phyloP scores from a whole-genome alignment of 2,113 vertebrate genomes.

The Scalopus aquaticus region DNA sequence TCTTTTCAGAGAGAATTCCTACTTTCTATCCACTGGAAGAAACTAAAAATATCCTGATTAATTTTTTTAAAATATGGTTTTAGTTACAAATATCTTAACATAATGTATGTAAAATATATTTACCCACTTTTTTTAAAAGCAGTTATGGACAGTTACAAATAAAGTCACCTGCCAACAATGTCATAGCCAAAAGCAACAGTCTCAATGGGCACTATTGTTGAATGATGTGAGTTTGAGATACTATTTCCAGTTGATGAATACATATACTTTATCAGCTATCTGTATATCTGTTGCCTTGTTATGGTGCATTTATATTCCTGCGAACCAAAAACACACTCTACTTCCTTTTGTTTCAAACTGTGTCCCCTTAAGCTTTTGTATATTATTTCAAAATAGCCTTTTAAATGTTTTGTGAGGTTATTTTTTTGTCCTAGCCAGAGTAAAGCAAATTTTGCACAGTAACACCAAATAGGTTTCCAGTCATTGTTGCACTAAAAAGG shows the following conservation, averaged over 20 bases:
- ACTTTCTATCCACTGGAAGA: not conserved
- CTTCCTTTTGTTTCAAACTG: conserved; percentile 52
- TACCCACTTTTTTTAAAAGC: not conserved
- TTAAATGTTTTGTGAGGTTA: conserved; percentile 58
- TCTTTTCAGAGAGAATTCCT: conserved; percentile 58
- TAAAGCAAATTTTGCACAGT: conserved; percentile 71
- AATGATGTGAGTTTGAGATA: not conserved
- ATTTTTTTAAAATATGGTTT: conserved; percentile 57
- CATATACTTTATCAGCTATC: not conserved
- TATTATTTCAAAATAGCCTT: conserved; percentile 67
- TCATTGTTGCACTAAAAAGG: conserved; percentile 79
- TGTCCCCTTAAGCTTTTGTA: conserved; percentile 46
- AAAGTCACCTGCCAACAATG: not conserved
- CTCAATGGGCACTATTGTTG: not conserved
- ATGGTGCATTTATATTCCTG: not conserved
- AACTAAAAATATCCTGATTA: conserved; percentile 20
- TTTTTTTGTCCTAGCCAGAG: conserved; percentile 15
- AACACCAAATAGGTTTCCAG: conserved; percentile 78
- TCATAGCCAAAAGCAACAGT: not conserved
- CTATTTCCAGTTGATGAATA: not conserved
- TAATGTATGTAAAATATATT: not conserved
- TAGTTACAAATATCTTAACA: conserved; percentile 55
- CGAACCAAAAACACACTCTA: not conserved
- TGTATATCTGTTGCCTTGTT: not conserved
- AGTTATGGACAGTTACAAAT: not conserved